These are phyloP conservation scores for Megamerina dolium DNA, from an alignment of 2,888 invertebrate genomes.

Conservation along the genomic window DNA sequence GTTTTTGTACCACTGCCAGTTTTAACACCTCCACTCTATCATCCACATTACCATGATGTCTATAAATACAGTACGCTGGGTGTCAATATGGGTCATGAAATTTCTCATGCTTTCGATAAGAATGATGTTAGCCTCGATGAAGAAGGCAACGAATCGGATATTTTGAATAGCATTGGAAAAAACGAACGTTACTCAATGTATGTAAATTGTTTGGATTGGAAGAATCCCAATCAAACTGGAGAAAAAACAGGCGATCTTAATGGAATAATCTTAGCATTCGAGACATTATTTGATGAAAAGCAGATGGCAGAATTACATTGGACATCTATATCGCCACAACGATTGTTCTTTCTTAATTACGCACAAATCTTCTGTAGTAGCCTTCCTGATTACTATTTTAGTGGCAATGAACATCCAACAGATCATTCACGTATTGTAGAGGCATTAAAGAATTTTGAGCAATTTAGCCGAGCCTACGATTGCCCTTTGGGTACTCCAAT, in stretches of 20 bases:
- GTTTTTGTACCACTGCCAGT: conserved; percentile 21
- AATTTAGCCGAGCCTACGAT: conserved; percentile 17
- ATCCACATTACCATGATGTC: conserved; percentile 14
- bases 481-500: conserved; percentile 20
- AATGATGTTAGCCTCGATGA: conserved; percentile 16
- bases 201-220: conserved; percentile 15
- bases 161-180: conserved; percentile 8
- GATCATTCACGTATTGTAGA: conserved; percentile 22
- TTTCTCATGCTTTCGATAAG: conserved; percentile 24
- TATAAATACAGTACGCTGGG: conserved; percentile 25
- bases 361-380: conserved; percentile 22
- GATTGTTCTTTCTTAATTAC: no score
- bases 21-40: conserved; percentile 22
- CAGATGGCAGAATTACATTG: no score
- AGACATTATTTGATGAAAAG: conserved; percentile 21
- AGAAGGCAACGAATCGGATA: conserved; percentile 8
- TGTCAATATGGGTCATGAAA: conserved; percentile 25
- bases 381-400: background rate
- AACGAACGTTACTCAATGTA: conserved; percentile 13
- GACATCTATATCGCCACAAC: no score
- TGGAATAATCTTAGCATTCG: conserved; percentile 24
- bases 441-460: conserved; percentile 21
- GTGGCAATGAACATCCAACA: conserved; percentile 22
- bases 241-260: conserved; percentile 26
- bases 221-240: conserved; percentile 18